Percentiles rank a stretch among this genome's conserved stretches.
These are phyloP conservation scores for Pogonus chalceus DNA, from an alignment of 1,140 invertebrate genomes.

Conservation along the genomic window DNA sequence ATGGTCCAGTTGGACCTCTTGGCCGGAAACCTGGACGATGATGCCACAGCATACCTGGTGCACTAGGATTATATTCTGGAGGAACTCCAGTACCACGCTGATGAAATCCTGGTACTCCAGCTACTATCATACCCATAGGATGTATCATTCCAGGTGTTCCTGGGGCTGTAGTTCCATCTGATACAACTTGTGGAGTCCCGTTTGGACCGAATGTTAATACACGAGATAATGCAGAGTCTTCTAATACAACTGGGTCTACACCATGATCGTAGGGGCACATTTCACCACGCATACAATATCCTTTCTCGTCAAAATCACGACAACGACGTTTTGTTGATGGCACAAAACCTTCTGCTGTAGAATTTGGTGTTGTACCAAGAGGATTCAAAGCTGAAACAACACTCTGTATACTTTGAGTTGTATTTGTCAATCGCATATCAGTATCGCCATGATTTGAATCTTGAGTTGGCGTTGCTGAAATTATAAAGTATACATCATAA, in stretches of 20 bases:
- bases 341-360: too few relatives aligned
- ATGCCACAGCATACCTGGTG: slow-evolving; percentile 62
- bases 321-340: slow-evolving; percentile 55
- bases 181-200: slow-evolving; percentile 37
- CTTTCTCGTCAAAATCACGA: slow-evolving; percentile 61
- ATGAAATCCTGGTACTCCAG: background rate
- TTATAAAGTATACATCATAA: background rate
- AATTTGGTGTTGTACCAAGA: slow-evolving; percentile 13
- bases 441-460: slow-evolving; percentile 51
- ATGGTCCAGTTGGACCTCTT: slow-evolving; percentile 19
- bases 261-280: slow-evolving; percentile 94
- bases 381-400: slow-evolving; percentile 34
- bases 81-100: slow-evolving; percentile 29
- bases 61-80: slow-evolving; percentile 75
- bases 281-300: slow-evolving; percentile 91
- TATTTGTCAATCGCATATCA: slow-evolving; percentile 43
- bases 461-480: slow-evolving; percentile 40
- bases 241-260: slow-evolving; percentile 83
- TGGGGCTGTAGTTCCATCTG: slow-evolving; percentile 35
- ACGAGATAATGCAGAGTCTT: slow-evolving; percentile 58
- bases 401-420: slow-evolving; percentile 45
- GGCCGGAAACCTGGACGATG: slow-evolving; percentile 32
- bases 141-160: slow-evolving; percentile 29
- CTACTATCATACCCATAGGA: background rate
- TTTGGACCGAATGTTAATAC: slow-evolving; percentile 47